Base-by-base conservation (phyloP, 2,888 invertebrate species). In the Ischnura elegans region DNA sequence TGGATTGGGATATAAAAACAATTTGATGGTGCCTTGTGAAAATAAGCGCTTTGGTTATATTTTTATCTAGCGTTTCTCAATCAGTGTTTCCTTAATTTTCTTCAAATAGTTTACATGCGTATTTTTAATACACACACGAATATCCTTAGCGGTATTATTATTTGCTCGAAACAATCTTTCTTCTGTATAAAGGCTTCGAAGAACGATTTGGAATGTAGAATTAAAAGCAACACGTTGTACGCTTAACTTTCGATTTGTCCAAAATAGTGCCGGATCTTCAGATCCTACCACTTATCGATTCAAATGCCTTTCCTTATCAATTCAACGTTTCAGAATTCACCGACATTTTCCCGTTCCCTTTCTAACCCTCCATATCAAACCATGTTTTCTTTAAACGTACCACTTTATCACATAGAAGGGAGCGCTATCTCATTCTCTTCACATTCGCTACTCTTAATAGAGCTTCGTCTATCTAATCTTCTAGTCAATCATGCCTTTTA, bases 281-380 rank as follows among this genome's bases (percentile, higher is more conserved):
- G 61, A 43, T 36, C 45, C 90, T 61, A 21, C 61, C 90, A 90
- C 43, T 90, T 43, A 90, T 90, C 90, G 90, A 90, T 90, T 66
- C 25, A 10, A 87, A 55, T 61, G 42, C 21, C 61, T 87, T 4
- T n/a, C 36, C 36, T 36, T 76, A 76, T 76, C 36, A 36, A 29
- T 61, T 13, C 29, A 36, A 76, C 76, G 8, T 76, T 36, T 76
- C 76, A 76, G 76, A 29, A 36, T 29, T 76, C 13, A 16, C 36
- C 76, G 29, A 13, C 76, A 8, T 76, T 29, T 16, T 10, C 76
- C 36, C 36, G 36, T 2, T n/a, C n/a, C 36, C 25, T 76, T 61
- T 61, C 25, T 6, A 61, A 36, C 2, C 76, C 36, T 76, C 76
- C 2, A 10, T n/a, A n/a, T 76, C 76, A 2, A 36, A 16, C 36